Evolutionary conservation across 2,797 vertebrate species (phyloP).

Genomic region (Lepidocolaptes lacrymiger): DNA sequence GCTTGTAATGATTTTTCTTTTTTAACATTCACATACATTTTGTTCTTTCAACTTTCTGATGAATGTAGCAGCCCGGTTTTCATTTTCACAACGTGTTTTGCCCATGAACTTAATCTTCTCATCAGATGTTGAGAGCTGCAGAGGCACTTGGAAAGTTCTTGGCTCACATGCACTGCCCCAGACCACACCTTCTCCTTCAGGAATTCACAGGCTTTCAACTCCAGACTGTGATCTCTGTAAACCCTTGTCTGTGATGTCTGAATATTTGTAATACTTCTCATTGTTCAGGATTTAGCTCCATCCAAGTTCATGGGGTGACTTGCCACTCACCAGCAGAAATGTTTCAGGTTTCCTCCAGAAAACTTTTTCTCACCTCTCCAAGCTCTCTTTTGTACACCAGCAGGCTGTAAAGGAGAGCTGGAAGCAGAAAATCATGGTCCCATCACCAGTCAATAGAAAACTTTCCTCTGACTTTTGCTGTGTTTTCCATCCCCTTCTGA

Average conservation of each 20-base stretch:
- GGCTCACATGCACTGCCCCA: not conserved
- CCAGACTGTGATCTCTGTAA: constrained; percentile 42
- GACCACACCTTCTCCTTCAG: constrained; percentile 62
- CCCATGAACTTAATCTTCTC: constrained; percentile 16
- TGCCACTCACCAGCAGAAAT: not conserved
- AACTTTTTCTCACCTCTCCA: not conserved
- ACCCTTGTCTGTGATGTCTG: constrained; percentile 48
- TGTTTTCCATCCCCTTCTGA: not conserved
- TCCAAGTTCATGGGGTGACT: not conserved
- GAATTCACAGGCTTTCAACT: constrained; percentile 66
- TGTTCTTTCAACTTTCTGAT: not conserved
- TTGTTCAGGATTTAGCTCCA: constrained; percentile 4
- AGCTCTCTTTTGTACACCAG: not conserved
- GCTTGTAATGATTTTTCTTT: not conserved
- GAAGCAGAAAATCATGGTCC: not conserved
- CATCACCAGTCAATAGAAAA: not conserved
- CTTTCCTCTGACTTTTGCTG: not conserved
- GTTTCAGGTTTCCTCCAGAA: not conserved
- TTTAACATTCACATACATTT: not conserved
- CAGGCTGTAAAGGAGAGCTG: not conserved
- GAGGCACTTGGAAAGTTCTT: constrained; percentile 39
- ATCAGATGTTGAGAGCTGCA: constrained; percentile 24
- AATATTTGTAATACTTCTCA: constrained; percentile 57
- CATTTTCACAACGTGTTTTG: constrained; percentile 2
- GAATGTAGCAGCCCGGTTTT: constrained; percentile 6